These are phyloP conservation scores for Bos taurus DNA, from an alignment of 2,113 vertebrate genomes.

Conservation along the genomic window ARS-UCD2.0 NC_037335.1:79973001-79973500, in stretches of 20 bases:
- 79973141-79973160: too few relatives aligned
- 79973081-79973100: not conserved
- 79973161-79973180: not conserved
- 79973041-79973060: not conserved
- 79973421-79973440: not conserved
- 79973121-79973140: not conserved
- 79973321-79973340: not conserved
- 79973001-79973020: not conserved
- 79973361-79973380: not conserved
- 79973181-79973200: fast-evolving
- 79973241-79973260: not conserved
- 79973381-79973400: not conserved
- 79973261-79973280: not conserved
- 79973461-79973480: not conserved
- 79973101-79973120: too few relatives aligned
- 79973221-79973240: not conserved
- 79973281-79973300: not conserved
- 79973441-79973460: not conserved
- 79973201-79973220: not conserved
- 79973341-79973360: not conserved
- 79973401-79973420: not conserved
- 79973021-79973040: not conserved
- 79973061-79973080: not conserved
- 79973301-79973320: not conserved
- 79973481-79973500: not conserved